Evolutionary conservation across 2,888 invertebrate species (phyloP).

Genomic region (Melangyna quadrimaculata): DNA sequence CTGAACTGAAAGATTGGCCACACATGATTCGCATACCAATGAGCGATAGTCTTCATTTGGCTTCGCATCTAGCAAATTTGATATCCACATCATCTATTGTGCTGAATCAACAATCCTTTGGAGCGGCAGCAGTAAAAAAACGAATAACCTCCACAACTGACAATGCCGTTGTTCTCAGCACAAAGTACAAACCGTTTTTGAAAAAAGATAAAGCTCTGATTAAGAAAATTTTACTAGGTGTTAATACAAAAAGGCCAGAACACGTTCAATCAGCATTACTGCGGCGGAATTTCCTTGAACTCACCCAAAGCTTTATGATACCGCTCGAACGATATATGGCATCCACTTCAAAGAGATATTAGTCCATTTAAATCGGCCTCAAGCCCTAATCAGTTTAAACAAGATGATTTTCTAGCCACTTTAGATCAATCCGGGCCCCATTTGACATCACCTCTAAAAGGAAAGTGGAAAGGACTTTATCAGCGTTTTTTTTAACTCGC

Average conservation of each 20-base stretch:
- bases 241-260: conserved; percentile 93
- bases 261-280: conserved; percentile 97
- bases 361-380: no score
- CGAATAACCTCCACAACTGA: conserved; percentile 65
- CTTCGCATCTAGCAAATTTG: background rate
- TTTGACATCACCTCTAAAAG: no score
- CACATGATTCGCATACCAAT: conserved; percentile 87
- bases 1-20: conserved; percentile 99
- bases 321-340: conserved; percentile 98
- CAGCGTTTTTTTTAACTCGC: no score
- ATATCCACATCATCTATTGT: background rate
- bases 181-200: conserved; percentile 94
- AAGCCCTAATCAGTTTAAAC: no score
- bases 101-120: background rate
- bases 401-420: no score
- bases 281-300: conserved; percentile 93
- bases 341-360: no score
- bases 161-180: conserved; percentile 88
- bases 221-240: conserved; percentile 94
- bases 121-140: conserved; percentile 12
- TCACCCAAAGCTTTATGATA: conserved; percentile 99
- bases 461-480: no score
- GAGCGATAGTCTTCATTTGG: conserved; percentile 74
- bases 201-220: conserved; percentile 96
- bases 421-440: no score